phyloP scores from a whole-genome alignment of 2,888 invertebrate genomes.

The Leptogaster cylindrica region DNA sequence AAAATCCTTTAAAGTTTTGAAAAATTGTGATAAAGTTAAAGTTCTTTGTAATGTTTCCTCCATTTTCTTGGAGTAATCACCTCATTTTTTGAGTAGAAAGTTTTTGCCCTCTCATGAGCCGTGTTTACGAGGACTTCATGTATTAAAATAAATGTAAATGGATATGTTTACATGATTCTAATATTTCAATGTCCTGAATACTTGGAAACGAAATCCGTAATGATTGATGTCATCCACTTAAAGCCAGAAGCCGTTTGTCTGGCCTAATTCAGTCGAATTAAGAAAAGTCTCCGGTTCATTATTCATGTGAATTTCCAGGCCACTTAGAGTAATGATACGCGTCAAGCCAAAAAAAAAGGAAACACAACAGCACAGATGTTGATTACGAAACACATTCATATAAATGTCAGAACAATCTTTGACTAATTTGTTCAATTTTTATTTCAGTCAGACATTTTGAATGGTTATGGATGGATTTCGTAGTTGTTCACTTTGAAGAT shows the following conservation, averaged over 20 bases:
- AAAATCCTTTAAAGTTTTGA: too few species aligned
- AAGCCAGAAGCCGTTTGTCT: slow-evolving; percentile 11
- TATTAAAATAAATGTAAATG: slow-evolving; percentile 2
- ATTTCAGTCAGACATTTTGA: too few species aligned
- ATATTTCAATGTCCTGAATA: neutral
- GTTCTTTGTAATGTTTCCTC: neutral
- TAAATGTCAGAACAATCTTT: too few species aligned
- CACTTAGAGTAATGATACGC: neutral
- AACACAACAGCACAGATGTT: too few species aligned
- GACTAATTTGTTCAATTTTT: too few species aligned
- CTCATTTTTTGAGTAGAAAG: neutral
- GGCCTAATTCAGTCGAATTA: slow-evolving; percentile 9
- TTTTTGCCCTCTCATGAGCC: too few species aligned
- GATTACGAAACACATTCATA: too few species aligned
- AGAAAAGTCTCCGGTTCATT: neutral
- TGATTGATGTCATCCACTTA: slow-evolving; percentile 26
- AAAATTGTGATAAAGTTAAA: too few species aligned
- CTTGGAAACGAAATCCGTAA: neutral
- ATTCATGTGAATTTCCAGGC: slow-evolving; percentile 1
- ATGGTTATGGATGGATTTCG: too few species aligned
- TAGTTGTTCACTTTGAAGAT: too few species aligned
- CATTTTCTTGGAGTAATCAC: neutral
- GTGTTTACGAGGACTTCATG: too few species aligned
- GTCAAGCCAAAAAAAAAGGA: slow-evolving; percentile 1
- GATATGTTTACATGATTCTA: slow-evolving; percentile 11